These are phyloP conservation scores for Coptodon rendalli DNA, from an alignment of 2,113 vertebrate genomes.

Conservation along the genomic window DNA sequence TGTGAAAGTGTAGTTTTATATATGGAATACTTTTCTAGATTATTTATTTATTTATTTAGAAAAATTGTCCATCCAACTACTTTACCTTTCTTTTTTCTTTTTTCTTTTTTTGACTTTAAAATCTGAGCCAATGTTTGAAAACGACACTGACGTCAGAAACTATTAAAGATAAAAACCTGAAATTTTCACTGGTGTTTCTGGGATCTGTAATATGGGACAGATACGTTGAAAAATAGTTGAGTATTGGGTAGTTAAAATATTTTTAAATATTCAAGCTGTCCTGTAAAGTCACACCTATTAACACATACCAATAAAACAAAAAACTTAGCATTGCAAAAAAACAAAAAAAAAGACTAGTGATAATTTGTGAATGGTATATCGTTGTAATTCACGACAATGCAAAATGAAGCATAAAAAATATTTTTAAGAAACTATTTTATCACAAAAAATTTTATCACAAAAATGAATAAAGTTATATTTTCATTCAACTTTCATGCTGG, in stretches of 20 bases:
- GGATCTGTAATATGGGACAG: not conserved
- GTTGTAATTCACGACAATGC: not conserved
- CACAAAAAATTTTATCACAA: accelerated
- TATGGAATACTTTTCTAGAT: not conserved
- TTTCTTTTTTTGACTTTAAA: not conserved
- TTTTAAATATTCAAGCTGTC: not conserved
- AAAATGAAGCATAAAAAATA: not conserved
- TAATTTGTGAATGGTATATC: accelerated
- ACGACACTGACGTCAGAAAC: not conserved
- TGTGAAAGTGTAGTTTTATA: not conserved
- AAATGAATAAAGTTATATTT: not conserved
- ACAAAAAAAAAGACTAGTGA: not conserved
- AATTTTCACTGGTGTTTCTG: not conserved
- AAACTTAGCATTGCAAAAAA: not conserved
- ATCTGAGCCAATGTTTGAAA: not conserved
- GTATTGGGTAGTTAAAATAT: not conserved
- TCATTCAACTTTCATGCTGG: not conserved
- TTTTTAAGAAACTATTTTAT: not conserved
- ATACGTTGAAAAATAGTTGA: not conserved
- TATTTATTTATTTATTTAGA: not conserved
- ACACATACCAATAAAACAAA: not conserved
- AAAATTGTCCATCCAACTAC: not conserved
- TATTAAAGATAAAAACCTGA: not conserved
- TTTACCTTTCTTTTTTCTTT: not conserved
- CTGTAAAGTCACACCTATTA: not conserved